These are phyloP conservation scores for Hoplias malabaricus DNA, from an alignment of 2,113 vertebrate species.

Conservation along the genomic window DNA sequence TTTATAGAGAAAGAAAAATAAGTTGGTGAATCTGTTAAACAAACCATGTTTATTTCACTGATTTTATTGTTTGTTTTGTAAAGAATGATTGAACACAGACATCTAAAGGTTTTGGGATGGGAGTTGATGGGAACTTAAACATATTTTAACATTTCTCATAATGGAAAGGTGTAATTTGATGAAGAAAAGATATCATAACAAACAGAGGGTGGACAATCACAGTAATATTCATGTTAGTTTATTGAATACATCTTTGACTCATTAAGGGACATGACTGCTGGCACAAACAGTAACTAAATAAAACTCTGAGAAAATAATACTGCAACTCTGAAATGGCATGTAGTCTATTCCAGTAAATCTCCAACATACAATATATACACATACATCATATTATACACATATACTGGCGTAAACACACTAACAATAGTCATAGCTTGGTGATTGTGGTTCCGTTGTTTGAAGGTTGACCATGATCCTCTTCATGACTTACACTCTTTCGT, in stretches of 20 bases:
- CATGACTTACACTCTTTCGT: slow-evolving; percentile 62
- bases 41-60: neutral
- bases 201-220: neutral
- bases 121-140: slow-evolving; percentile 1
- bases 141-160: slow-evolving; percentile 14
- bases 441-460: slow-evolving; percentile 58
- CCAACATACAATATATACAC: slow-evolving; percentile 70
- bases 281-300: slow-evolving; percentile 68
- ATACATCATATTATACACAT: slow-evolving; percentile 62
- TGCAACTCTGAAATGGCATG: slow-evolving; percentile 64
- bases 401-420: slow-evolving; percentile 64
- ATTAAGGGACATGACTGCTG: slow-evolving; percentile 63
- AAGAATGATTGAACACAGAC: neutral
- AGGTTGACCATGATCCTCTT: slow-evolving; percentile 34
- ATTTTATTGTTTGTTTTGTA: neutral
- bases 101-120: slow-evolving; percentile 8
- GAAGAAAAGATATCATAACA: neutral
- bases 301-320: slow-evolving; percentile 76
- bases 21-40: neutral
- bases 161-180: neutral
- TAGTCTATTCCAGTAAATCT: slow-evolving; percentile 61
- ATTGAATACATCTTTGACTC: slow-evolving; percentile 68
- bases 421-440: slow-evolving; percentile 65
- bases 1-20: slow-evolving; percentile 22
- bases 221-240: slow-evolving; percentile 63